Evolutionary conservation across 2,888 invertebrate species (phyloP), one percentile per base, ranked within the genome.

Genomic region (Parnassius smintheus): DNA sequence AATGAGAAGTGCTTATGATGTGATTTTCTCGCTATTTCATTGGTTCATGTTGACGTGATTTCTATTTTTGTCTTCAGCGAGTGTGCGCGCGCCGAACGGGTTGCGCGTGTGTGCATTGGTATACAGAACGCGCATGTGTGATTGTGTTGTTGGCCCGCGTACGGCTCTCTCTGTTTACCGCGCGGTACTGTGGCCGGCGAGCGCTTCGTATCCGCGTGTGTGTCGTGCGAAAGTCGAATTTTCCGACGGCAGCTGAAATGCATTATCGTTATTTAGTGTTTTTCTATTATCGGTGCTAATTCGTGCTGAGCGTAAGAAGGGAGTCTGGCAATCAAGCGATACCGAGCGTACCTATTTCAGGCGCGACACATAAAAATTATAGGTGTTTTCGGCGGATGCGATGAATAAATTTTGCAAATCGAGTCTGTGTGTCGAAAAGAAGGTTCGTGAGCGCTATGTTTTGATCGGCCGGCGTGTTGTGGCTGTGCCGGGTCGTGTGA

Each of bases 201-300:
- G 82, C 96, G 94, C 84, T 95, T 95, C 95, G 92, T 94, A 94
- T 94, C 94, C 80, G 13, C n/a, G 83, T 81, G 84, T 83, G 82
- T 77, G 74, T 75, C 65, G 75, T 76, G 80, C 78, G 80, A 78
- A 82, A 80, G 79, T 77, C 77, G 82, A 86, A 80, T 90, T 90
- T 88, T 82, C 88, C 87, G 86, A 80, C 82, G 79, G 80, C 77
- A 80, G 75, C 78, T 77, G 80, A 78, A 76, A 81, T 78, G 79
- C 77, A 79, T 75, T 75, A 81, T 76, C 79, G 80, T 81, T 78
- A 71, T 75, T 82, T 86, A 81, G 88, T 89, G 90, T 88, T 87
- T 83, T 82, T 77, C 81, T 72, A 88, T 80, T 80, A 81, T 77
- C 81, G 78, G 86, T 89, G 88, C 76, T 84, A 81, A 82, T 80